A percentile compares a stretch with the other conserved stretches of the same genome.
These are phyloP conservation scores for Stenoptilia bipunctidactyla DNA, from an alignment of 2,888 invertebrate genomes.

Conservation along the genomic window DNA sequence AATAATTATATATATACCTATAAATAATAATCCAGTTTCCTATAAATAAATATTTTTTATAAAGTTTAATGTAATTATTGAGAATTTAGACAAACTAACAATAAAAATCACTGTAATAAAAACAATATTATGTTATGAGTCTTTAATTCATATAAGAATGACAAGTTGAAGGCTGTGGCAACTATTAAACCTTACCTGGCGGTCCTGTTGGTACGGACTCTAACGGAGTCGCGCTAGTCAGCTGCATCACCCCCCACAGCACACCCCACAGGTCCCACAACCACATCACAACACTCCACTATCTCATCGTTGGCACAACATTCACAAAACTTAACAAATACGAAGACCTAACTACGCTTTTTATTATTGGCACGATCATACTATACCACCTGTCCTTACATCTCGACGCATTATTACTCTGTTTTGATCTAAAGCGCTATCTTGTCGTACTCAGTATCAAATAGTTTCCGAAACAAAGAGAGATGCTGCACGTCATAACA, in stretches of 20 bases:
- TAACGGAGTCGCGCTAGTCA: slow-evolving; percentile 51
- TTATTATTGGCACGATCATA: slow-evolving; percentile 66
- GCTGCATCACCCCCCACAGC: slow-evolving; percentile 55
- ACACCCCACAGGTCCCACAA: slow-evolving; percentile 67
- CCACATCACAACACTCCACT: slow-evolving; percentile 70
- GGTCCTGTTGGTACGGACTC: slow-evolving; percentile 46
- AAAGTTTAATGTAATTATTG: too few relatives aligned
- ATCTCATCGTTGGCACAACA: slow-evolving; percentile 71
- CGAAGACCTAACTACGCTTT: slow-evolving; percentile 64
- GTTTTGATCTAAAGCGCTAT: slow-evolving; percentile 30
- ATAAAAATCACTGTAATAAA: too few relatives aligned
- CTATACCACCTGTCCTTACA: slow-evolving; percentile 31
- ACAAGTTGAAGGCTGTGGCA: too few relatives aligned
- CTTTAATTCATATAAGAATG: too few relatives aligned
- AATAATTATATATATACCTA: too few relatives aligned
- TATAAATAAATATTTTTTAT: too few relatives aligned
- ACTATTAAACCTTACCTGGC: slow-evolving; percentile 61
- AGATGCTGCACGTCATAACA: slow-evolving; percentile 68
- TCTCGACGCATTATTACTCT: slow-evolving; percentile 38
- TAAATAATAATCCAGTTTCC: too few relatives aligned
- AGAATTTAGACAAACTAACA: too few relatives aligned
- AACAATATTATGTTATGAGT: too few relatives aligned
- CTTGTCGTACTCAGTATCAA: slow-evolving; percentile 11
- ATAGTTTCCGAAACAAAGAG: slow-evolving; percentile 62
- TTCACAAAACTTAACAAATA: slow-evolving; percentile 65